Conservation (phyloP, 2,113 vertebrate genomes). For the Zeus faber region DNA sequence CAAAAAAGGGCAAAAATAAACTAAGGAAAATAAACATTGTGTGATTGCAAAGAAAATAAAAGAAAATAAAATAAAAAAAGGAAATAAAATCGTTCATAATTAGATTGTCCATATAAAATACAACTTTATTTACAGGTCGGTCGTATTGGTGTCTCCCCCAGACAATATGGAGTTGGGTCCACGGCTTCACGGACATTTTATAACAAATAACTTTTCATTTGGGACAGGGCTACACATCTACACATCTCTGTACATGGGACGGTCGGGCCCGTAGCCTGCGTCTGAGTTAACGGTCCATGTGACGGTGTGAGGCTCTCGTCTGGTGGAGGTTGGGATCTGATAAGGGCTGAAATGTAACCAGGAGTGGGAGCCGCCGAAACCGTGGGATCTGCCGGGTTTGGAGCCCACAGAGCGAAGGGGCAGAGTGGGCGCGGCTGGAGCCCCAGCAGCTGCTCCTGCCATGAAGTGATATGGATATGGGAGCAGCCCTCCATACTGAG, state of each 20-base stretch:
- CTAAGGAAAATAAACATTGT: too few species aligned
- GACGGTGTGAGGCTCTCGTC: conserved; percentile 73
- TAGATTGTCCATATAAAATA: too few species aligned
- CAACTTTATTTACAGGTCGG: too few species aligned
- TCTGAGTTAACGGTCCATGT: conserved; percentile 62
- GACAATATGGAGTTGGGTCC: background rate
- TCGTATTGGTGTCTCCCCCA: too few species aligned
- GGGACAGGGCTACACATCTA: background rate
- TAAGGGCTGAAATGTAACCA: conserved; percentile 91
- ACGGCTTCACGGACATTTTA: too few species aligned
- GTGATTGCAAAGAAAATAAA: too few species aligned
- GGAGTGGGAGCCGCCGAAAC: conserved; percentile 78
- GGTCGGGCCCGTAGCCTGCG: conserved; percentile 38
- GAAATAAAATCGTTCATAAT: too few species aligned
- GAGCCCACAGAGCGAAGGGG: conserved; percentile 58
- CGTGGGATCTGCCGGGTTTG: conserved; percentile 78
- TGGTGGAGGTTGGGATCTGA: conserved; percentile 80
- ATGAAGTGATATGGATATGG: conserved; percentile 91
- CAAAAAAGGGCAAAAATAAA: too few species aligned
- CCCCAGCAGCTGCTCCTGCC: conserved; percentile 71
- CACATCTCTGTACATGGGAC: background rate
- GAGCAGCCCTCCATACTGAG: conserved; percentile 86
- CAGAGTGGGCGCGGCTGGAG: conserved; percentile 78
- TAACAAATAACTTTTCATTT: too few species aligned
- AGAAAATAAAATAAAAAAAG: too few species aligned